A percentile compares a stretch with the other conserved stretches of the same genome.
phyloP scores from a whole-genome alignment of 2,113 vertebrate genomes.

The Stigmatopora nigra region DNA sequence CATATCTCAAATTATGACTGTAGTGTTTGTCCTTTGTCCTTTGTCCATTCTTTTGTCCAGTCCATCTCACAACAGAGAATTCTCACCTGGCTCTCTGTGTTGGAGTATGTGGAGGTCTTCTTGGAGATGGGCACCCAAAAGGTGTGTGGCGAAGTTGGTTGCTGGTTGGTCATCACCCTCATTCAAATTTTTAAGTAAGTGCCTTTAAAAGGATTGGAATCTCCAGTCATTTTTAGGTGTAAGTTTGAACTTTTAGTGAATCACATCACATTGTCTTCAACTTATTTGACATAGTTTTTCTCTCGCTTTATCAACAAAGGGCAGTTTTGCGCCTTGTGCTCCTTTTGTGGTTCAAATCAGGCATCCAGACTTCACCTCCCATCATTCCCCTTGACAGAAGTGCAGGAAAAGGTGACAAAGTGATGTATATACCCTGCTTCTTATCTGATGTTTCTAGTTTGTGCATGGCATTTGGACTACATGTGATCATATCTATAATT shows the following conservation, averaged over 20 bases:
- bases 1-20: too few relatives aligned
- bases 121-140: conserved; percentile 87
- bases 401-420: conserved; percentile 61
- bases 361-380: conserved; percentile 92
- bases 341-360: conserved; percentile 88
- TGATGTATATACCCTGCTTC: not conserved
- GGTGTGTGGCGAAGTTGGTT: conserved; percentile 83
- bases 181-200: conserved; percentile 89
- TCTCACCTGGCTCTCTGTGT: conserved; percentile 88
- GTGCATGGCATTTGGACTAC: not conserved
- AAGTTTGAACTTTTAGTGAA: too few relatives aligned
- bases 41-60: conserved; percentile 66
- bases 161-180: conserved; percentile 86
- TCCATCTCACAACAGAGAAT: conserved; percentile 84
- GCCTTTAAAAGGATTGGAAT: not conserved
- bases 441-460: not conserved
- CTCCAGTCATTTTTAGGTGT: not conserved
- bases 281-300: not conserved
- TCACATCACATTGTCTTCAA: not conserved
- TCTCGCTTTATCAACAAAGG: conserved; percentile 59
- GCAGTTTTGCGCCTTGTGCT: conserved; percentile 82
- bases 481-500: too few relatives aligned
- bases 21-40: not conserved
- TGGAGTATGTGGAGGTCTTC: conserved; percentile 96
- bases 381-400: conserved; percentile 85